Evolutionary conservation across 2,888 invertebrate genomes (phyloP).

Genomic region (Lasioglossum lativentre): DNA sequence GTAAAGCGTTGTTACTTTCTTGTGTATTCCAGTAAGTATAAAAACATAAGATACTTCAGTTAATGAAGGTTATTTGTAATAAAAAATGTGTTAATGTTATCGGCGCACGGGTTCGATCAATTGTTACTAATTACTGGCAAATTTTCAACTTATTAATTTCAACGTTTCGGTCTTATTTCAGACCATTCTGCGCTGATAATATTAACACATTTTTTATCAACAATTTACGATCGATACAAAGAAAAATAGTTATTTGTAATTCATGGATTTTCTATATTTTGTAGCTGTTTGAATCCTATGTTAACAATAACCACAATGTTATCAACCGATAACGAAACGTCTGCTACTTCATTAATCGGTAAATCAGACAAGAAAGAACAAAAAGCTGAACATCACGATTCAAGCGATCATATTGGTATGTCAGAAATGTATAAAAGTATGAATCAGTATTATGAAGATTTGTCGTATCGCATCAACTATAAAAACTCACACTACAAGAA

Average conservation of each 20-base stretch:
- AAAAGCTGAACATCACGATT: constrained; percentile 85
- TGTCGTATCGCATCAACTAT: rapidly evolving
- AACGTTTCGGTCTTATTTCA: no score
- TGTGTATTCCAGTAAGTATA: constrained; percentile 84
- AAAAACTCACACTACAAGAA: neutral
- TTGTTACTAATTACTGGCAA: no score
- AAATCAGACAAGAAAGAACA: constrained; percentile 85
- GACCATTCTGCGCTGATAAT: no score
- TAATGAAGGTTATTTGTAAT: constrained; percentile 58
- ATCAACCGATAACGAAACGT: constrained; percentile 86
- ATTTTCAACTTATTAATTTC: no score
- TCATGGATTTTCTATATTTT: neutral
- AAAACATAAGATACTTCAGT: constrained; percentile 4
- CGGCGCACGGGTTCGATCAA: no score
- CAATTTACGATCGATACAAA: no score
- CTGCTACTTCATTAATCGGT: constrained; percentile 85
- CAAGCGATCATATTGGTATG: constrained; percentile 88
- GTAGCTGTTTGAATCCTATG: constrained; percentile 85
- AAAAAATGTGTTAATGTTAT: no score
- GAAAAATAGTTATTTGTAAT: neutral
- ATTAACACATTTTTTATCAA: no score
- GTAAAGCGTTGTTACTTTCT: constrained; percentile 87
- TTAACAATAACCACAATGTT: constrained; percentile 85
- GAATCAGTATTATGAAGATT: constrained; percentile 53
- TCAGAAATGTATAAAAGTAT: constrained; percentile 86